These are phyloP conservation scores for Lasioglossum figueresi DNA, from an alignment of 2,888 invertebrate species.

Conservation along the genomic window DNA sequence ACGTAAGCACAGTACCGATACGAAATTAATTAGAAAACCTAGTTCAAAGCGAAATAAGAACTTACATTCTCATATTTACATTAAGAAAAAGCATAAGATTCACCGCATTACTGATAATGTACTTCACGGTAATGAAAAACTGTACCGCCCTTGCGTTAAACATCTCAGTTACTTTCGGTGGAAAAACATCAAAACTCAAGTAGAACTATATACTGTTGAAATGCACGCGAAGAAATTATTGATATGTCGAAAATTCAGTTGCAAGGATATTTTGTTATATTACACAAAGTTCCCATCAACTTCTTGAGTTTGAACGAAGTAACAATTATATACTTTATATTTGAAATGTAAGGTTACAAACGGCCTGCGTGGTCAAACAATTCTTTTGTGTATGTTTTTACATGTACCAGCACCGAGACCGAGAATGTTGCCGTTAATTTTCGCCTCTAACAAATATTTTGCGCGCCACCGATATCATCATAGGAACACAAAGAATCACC, in stretches of 20 bases:
- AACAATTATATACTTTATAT: not conserved
- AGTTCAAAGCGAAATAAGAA: slow-evolving; percentile 45
- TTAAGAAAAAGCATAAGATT: slow-evolving; percentile 72
- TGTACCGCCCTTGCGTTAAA: slow-evolving; percentile 72
- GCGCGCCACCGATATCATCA: slow-evolving; percentile 15
- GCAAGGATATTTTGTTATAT: slow-evolving; percentile 1
- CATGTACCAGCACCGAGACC: slow-evolving; percentile 3
- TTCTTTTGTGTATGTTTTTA: slow-evolving; percentile 2
- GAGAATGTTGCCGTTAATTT: slow-evolving; percentile 32
- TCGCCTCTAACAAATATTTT: slow-evolving; percentile 6
- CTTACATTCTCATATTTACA: slow-evolving; percentile 81
- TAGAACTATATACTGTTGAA: not conserved
- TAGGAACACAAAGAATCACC: slow-evolving; percentile 10
- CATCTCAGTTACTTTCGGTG: slow-evolving; percentile 44
- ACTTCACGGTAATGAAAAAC: slow-evolving; percentile 60
- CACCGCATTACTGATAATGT: slow-evolving; percentile 73
- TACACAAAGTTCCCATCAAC: not conserved
- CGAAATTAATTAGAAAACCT: not conserved
- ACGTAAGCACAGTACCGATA: not conserved
- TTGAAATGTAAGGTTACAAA: slow-evolving; percentile 45
- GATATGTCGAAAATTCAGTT: slow-evolving; percentile 6
- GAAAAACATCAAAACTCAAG: slow-evolving; percentile 34
- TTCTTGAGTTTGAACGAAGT: slow-evolving; percentile 14
- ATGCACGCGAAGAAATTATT: not conserved
- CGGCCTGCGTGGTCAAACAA: not conserved